A percentile compares a stretch with the other conserved stretches of the same genome.
Evolutionary conservation across 2,797 vertebrate species (phyloP).

Genomic region (Remorina albescens): DNA sequence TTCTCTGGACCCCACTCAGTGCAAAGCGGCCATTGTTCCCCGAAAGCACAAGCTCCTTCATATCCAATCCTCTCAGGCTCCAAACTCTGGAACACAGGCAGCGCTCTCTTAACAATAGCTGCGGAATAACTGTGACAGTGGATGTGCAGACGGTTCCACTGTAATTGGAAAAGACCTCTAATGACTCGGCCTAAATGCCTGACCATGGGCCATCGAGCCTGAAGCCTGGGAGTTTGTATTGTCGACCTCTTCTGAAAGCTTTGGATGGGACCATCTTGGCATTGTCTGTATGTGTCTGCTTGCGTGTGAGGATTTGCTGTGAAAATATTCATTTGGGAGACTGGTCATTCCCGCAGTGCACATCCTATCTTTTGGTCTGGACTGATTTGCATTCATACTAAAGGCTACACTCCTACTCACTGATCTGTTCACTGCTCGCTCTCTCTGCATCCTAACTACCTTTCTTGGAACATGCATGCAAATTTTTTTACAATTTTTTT

Average conservation of each 20-base stretch:
- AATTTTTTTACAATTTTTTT: slow-evolving; percentile 16
- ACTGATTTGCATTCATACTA: slow-evolving; percentile 63
- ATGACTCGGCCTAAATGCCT: slow-evolving; percentile 63
- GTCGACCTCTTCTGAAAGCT: slow-evolving; percentile 49
- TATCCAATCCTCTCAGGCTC: slow-evolving; percentile 48
- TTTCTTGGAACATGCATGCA: slow-evolving; percentile 37
- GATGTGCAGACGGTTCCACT: slow-evolving; percentile 45
- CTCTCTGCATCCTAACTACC: slow-evolving; percentile 49
- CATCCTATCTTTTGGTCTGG: slow-evolving; percentile 52
- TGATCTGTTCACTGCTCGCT: slow-evolving; percentile 29
- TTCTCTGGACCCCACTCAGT: slow-evolving; percentile 48
- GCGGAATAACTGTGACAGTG: slow-evolving; percentile 49
- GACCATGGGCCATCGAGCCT: slow-evolving; percentile 51
- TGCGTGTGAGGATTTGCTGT: slow-evolving; percentile 38
- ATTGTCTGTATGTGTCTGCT: slow-evolving; percentile 33
- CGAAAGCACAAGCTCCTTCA: slow-evolving; percentile 55
- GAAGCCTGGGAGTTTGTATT: slow-evolving; percentile 53
- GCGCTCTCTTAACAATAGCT: slow-evolving; percentile 60
- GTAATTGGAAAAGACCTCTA: slow-evolving; percentile 70
- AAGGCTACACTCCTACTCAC: slow-evolving; percentile 46
- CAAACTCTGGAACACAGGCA: slow-evolving; percentile 53
- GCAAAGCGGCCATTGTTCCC: slow-evolving; percentile 62
- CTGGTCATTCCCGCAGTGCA: slow-evolving; percentile 54
- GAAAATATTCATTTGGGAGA: slow-evolving; percentile 40
- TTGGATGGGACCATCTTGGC: slow-evolving; percentile 41